Evolutionary conservation across 2,113 vertebrate genomes (phyloP).

Genomic region (Varanus komodoensis): DNA sequence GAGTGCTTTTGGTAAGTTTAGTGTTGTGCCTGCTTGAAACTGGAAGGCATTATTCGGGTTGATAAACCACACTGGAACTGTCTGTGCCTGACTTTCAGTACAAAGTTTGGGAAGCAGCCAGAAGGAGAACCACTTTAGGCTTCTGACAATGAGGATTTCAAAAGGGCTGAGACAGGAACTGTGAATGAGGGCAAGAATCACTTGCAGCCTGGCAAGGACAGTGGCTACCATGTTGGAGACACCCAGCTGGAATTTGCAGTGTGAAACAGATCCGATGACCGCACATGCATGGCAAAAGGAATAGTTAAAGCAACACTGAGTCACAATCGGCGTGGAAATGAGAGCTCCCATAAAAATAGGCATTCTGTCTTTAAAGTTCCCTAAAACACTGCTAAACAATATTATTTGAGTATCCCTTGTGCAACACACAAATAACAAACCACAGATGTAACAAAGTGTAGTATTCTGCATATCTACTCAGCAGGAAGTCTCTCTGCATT

Average conservation of each 20-base stretch:
- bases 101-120: not conserved
- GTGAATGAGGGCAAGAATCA: not conserved
- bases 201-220: not conserved
- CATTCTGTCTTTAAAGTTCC: not conserved
- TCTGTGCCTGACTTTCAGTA: not conserved
- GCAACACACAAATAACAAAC: not conserved
- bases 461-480: not conserved
- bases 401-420: not conserved
- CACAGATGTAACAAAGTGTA: not conserved
- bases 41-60: not conserved
- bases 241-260: slow-evolving; percentile 2
- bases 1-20: not conserved
- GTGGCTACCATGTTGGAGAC: not conserved
- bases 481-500: not conserved
- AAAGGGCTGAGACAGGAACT: not conserved
- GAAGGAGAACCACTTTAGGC: not conserved
- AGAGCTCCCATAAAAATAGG: not conserved
- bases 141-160: slow-evolving; percentile 1
- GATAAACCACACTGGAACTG: not conserved
- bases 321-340: not conserved
- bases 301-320: not conserved
- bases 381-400: not conserved
- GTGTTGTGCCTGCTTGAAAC: not conserved
- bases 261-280: not conserved
- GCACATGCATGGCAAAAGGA: not conserved